phyloP scores from a whole-genome alignment of 2,888 invertebrate species.

The Trimorus sp. region DNA sequence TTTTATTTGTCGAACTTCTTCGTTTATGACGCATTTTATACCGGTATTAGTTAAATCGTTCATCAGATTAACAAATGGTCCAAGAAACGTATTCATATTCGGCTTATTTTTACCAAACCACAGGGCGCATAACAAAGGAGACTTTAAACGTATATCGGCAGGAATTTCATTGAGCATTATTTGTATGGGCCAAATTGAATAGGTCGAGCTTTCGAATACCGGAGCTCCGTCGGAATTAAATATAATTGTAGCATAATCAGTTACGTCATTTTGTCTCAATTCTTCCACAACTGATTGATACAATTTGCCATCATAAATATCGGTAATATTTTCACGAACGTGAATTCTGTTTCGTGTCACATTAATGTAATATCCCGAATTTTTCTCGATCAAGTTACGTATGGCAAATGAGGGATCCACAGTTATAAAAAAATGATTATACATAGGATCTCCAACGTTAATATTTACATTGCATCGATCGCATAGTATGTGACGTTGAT shows the following conservation, averaged over 20 bases:
- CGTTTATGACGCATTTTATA: not conserved
- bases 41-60: constrained; percentile 12
- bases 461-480: not conserved
- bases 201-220: not conserved
- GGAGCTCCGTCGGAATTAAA: constrained; percentile 22
- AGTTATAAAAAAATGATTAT: constrained; percentile 22
- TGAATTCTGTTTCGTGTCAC: no score
- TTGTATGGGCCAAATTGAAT: constrained; percentile 18
- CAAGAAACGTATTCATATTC: constrained; percentile 16
- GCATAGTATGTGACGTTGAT: not conserved
- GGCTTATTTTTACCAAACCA: constrained; percentile 29
- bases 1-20: constrained; percentile 14
- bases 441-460: no score
- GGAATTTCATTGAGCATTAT: constrained; percentile 13
- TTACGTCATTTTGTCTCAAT: not conserved
- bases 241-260: constrained; percentile 16
- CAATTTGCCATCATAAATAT: not conserved
- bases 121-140: not conserved
- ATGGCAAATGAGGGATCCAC: not conserved
- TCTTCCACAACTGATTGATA: not conserved
- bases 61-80: not conserved
- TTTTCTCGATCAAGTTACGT: no score
- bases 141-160: not conserved
- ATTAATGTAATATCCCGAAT: no score
- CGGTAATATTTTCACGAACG: not conserved